phyloP scores from a whole-genome alignment of 1,140 invertebrate genomes.

The Lepidurus packardi region DNA sequence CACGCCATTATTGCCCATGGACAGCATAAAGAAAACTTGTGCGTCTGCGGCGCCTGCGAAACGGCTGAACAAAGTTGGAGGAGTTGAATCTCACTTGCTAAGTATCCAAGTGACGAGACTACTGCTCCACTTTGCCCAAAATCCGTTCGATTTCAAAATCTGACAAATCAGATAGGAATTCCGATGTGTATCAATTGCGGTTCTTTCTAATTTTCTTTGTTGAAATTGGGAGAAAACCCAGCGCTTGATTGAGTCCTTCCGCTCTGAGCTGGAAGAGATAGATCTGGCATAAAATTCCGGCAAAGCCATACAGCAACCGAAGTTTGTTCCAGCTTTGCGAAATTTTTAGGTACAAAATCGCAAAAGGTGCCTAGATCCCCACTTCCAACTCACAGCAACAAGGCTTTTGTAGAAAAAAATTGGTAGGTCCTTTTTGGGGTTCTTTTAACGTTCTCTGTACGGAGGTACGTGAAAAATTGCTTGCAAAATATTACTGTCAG shows the following conservation, averaged over 20 bases:
- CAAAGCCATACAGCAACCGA: not conserved
- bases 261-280: slow-evolving; percentile 68
- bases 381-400: slow-evolving; percentile 58
- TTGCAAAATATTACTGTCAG: too few relatives aligned
- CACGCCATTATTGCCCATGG: too few relatives aligned
- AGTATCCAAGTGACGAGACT: slow-evolving; percentile 59
- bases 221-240: not conserved
- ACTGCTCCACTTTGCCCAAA: slow-evolving; percentile 61
- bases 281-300: slow-evolving; percentile 56
- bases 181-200: not conserved
- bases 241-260: slow-evolving; percentile 29
- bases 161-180: not conserved
- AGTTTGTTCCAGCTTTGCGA: not conserved
- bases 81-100: slow-evolving; percentile 67
- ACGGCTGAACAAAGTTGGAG: slow-evolving; percentile 61
- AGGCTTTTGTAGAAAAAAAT: not conserved
- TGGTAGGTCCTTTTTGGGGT: too few relatives aligned
- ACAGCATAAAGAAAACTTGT: not conserved
- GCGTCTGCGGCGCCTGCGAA: not conserved
- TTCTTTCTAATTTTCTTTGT: not conserved
- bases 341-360: slow-evolving; percentile 33
- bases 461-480: too few relatives aligned
- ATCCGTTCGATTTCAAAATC: not conserved
- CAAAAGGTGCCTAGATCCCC: slow-evolving; percentile 56
- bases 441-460: too few relatives aligned